phyloP scores from a whole-genome alignment of 2,113 vertebrate genomes.

The Grantiella picta region DNA sequence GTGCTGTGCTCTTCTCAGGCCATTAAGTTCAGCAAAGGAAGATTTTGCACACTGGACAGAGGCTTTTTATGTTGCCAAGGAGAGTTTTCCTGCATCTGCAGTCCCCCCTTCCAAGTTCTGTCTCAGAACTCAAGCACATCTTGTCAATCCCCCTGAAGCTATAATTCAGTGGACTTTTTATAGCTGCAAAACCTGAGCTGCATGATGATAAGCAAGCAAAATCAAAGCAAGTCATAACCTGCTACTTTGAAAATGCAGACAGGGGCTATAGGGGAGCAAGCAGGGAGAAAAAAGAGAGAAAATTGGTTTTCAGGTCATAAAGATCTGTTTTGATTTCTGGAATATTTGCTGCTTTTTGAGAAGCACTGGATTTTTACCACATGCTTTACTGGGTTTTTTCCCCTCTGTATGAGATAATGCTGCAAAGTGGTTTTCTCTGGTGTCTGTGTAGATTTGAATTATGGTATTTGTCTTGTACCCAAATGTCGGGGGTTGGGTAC shows the following conservation, averaged over 20 bases:
- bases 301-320: not conserved
- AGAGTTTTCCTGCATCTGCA: not conserved
- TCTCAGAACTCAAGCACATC: not conserved
- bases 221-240: slow-evolving; percentile 1
- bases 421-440: not conserved
- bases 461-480: not conserved
- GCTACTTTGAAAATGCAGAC: not conserved
- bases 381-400: not conserved
- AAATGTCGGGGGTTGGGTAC: no score
- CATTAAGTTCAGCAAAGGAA: not conserved
- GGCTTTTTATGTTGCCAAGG: not conserved
- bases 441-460: not conserved
- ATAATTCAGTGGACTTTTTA: slow-evolving; percentile 2
- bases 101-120: not conserved
- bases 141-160: slow-evolving; percentile 22
- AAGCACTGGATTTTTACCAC: not conserved
- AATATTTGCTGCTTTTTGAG: not conserved
- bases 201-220: slow-evolving; percentile 26
- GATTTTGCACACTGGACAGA: not conserved
- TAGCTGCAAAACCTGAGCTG: slow-evolving; percentile 33
- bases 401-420: not conserved
- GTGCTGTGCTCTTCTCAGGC: not conserved
- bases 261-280: not conserved
- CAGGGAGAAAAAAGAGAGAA: not conserved
- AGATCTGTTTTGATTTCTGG: not conserved